Percentiles rank a stretch among this genome's conserved stretches.
phyloP scores from a whole-genome alignment of 2,888 invertebrate genomes.

The Agonopterix subpropinquella region DNA sequence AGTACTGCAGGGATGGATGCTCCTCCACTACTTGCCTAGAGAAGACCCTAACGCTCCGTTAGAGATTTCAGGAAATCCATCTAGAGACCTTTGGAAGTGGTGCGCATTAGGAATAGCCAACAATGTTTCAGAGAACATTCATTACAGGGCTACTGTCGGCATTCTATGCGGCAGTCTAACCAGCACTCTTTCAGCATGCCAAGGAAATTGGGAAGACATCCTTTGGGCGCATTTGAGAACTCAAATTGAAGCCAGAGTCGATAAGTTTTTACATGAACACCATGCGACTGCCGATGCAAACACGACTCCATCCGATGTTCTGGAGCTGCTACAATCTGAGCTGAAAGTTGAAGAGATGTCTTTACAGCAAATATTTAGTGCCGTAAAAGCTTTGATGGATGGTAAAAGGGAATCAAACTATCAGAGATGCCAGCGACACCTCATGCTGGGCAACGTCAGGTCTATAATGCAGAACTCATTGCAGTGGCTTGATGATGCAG shows the following conservation, averaged over 20 bases:
- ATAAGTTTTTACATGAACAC: slow-evolving; percentile 74
- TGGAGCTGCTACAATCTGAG: slow-evolving; percentile 57
- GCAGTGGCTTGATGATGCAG: slow-evolving; percentile 76
- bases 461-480: slow-evolving; percentile 83
- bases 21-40: slow-evolving; percentile 90
- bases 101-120: slow-evolving; percentile 80
- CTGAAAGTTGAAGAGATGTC: slow-evolving; percentile 52
- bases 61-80: slow-evolving; percentile 88
- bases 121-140: slow-evolving; percentile 71
- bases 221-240: slow-evolving; percentile 92
- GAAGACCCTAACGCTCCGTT: slow-evolving; percentile 57
- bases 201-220: slow-evolving; percentile 90
- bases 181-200: slow-evolving; percentile 83
- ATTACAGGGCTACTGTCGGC: slow-evolving; percentile 81
- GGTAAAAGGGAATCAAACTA: slow-evolving; percentile 79
- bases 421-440: slow-evolving; percentile 87
- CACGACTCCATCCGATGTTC: slow-evolving; percentile 53
- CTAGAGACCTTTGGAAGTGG: slow-evolving; percentile 86
- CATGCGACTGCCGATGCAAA: slow-evolving; percentile 61
- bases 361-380: slow-evolving; percentile 57
- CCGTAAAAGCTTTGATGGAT: slow-evolving; percentile 62
- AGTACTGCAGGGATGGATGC: slow-evolving; percentile 91
- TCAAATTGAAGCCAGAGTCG: slow-evolving; percentile 89
- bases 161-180: slow-evolving; percentile 89
- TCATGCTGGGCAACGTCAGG: slow-evolving; percentile 89